Evolutionary conservation across 2,797 vertebrate genomes (phyloP).

Genomic region (Notamacropus eugenii): DNA sequence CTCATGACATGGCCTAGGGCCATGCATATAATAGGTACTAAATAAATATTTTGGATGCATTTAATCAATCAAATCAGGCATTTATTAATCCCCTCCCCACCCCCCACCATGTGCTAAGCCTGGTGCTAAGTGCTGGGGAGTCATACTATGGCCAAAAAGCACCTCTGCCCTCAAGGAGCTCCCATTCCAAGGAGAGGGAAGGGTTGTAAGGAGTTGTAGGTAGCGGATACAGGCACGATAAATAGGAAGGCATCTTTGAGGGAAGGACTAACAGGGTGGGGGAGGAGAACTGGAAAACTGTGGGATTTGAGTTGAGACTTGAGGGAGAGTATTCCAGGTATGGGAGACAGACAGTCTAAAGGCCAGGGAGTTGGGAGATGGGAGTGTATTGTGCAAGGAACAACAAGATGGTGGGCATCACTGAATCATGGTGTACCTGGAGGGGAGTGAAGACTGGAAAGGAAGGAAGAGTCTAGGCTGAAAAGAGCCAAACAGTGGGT

Average conservation of each 20-base stretch:
- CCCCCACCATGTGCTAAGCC: background rate
- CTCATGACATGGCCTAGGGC: background rate
- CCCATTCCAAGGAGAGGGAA: background rate
- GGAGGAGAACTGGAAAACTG: background rate
- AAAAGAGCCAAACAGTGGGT: background rate
- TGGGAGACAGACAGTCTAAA: background rate
- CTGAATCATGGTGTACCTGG: background rate
- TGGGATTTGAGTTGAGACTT: background rate
- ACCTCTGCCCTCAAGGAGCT: background rate
- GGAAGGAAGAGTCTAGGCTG: background rate
- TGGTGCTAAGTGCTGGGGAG: background rate
- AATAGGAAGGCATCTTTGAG: background rate
- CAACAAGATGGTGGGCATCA: background rate
- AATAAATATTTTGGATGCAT: background rate
- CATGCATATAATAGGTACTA: background rate
- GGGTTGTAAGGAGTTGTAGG: background rate
- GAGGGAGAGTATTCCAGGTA: background rate
- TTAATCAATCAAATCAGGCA: background rate
- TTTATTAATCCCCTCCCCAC: background rate
- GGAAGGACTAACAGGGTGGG: background rate
- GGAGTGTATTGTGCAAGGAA: background rate
- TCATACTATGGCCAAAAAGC: background rate
- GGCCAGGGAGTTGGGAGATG: background rate
- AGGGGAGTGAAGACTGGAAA: background rate
- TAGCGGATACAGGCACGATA: background rate